These are phyloP conservation scores for Blastomussa wellsi DNA, from an alignment of 92 coral and sea anemone species.

Conservation along the genomic window DNA sequence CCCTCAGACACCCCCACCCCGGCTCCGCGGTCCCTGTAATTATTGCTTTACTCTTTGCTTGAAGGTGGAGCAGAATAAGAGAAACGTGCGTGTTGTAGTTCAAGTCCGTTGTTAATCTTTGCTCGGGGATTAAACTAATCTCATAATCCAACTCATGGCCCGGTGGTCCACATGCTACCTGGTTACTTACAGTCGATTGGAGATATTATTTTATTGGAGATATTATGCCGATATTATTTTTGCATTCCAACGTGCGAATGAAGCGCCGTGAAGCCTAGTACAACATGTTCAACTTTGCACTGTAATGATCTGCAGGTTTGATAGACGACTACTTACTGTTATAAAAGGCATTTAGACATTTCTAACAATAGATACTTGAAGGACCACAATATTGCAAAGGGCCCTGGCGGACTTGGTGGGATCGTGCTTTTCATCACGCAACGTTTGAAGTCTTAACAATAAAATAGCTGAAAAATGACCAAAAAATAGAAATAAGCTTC, in stretches of 20 bases:
- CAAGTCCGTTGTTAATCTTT: neutral
- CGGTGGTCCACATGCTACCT: too few species aligned
- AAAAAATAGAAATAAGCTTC: neutral
- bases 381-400: neutral
- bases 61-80: neutral
- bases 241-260: neutral
- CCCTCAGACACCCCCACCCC: too few species aligned
- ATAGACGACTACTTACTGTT: neutral
- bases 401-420: neutral
- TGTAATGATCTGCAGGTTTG: neutral
- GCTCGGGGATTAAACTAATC: neutral
- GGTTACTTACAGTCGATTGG: too few species aligned
- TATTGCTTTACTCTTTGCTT: neutral
- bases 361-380: neutral
- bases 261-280: neutral
- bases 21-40: too few species aligned
- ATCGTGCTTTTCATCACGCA: neutral
- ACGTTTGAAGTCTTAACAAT: too few species aligned
- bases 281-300: too few species aligned
- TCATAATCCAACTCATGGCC: neutral
- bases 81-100: neutral
- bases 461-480: neutral
- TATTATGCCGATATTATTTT: neutral
- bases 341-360: neutral
- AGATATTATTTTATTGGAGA: too few species aligned